Conservation (phyloP, 2,888 invertebrate species). For the Empis stercorea region DNA sequence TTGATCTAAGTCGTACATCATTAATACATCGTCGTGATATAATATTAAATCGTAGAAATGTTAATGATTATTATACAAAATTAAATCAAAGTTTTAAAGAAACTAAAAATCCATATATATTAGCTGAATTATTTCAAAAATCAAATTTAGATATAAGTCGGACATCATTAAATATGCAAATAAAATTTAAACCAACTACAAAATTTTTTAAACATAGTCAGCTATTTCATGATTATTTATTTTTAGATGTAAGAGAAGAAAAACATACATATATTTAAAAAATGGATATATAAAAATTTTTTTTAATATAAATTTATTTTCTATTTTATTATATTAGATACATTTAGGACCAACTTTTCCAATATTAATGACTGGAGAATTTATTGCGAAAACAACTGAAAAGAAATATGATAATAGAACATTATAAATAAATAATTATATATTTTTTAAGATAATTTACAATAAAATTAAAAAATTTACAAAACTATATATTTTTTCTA, state of each 20-base stretch:
- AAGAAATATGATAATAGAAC: too few relatives aligned
- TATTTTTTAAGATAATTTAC: too few relatives aligned
- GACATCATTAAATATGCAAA: slow-evolving; percentile 2
- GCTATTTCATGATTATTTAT: slow-evolving; percentile 25
- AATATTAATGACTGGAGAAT: slow-evolving; percentile 21
- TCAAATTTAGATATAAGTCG: slow-evolving; percentile 4
- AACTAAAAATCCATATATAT: slow-evolving; percentile 23
- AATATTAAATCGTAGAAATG: slow-evolving; percentile 14
- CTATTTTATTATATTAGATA: slow-evolving; percentile 17
- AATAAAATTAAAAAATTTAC: too few relatives aligned
- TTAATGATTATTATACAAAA: slow-evolving; percentile 25
- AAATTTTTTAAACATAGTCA: slow-evolving; percentile 21
- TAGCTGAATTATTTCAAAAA: slow-evolving; percentile 24
- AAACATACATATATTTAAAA: too few relatives aligned
- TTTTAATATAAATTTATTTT: background rate
- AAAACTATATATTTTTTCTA: too few relatives aligned
- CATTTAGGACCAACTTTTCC: slow-evolving; percentile 32
- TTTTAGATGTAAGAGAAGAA: slow-evolving; percentile 33
- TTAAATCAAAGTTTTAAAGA: slow-evolving; percentile 23
- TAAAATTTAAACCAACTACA: slow-evolving; percentile 19
- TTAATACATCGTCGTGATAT: slow-evolving; percentile 20
- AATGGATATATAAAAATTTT: slow-evolving; percentile 12
- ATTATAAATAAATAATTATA: too few relatives aligned
- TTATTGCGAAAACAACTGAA: too few relatives aligned
- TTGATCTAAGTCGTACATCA: slow-evolving; percentile 19